These are phyloP conservation scores for Macrobrachium nipponense DNA, from an alignment of 1,140 invertebrate genomes.

Conservation along the genomic window DNA sequence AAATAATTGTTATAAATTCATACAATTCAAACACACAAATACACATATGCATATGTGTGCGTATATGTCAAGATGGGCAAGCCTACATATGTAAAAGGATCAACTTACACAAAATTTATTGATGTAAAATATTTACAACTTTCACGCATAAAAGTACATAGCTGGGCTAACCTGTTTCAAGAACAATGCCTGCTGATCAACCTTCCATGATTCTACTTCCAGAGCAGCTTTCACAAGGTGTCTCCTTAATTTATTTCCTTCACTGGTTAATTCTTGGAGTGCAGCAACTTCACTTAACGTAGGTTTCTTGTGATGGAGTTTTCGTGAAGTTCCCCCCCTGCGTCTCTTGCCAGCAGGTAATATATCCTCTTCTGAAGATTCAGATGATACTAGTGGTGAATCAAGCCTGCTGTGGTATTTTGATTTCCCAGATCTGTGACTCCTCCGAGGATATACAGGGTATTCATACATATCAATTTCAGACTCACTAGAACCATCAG, in stretches of 20 bases:
- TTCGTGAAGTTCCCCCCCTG: too few relatives aligned
- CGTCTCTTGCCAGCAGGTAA: too few relatives aligned
- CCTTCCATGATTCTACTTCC: constrained; percentile 52
- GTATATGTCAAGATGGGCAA: too few relatives aligned
- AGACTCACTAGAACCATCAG: background rate
- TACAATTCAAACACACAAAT: background rate
- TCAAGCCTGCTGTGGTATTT: background rate
- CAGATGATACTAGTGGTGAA: background rate
- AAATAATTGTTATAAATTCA: background rate
- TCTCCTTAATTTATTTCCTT: background rate
- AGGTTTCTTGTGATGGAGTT: background rate
- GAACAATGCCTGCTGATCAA: constrained; percentile 32
- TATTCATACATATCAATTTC: background rate
- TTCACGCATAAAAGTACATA: background rate
- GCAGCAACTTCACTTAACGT: background rate
- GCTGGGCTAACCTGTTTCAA: constrained; percentile 37
- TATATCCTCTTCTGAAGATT: background rate
- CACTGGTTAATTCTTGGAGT: background rate
- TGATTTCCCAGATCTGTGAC: too few relatives aligned
- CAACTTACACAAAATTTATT: background rate
- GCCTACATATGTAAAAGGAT: background rate
- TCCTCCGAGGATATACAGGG: too few relatives aligned
- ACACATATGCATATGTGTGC: background rate
- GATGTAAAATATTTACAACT: background rate
- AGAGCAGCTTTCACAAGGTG: constrained; percentile 33